Conservation (phyloP, 2,888 invertebrate species). For the Mythimna pallens region DNA sequence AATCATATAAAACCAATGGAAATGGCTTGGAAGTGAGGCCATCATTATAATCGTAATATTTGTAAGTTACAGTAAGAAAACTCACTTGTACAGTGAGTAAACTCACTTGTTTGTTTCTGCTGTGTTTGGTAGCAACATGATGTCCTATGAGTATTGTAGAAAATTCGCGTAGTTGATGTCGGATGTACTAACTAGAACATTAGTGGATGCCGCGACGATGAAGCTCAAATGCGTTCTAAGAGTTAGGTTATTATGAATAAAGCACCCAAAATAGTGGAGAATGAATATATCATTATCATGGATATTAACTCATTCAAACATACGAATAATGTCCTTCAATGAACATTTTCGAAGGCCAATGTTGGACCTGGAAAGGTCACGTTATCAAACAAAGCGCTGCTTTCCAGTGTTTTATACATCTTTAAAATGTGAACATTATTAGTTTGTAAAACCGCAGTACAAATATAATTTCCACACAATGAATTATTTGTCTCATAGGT, state of each 20-base stretch:
- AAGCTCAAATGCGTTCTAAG: constrained; percentile 27
- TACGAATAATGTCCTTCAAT: not conserved
- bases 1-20: constrained; percentile 5
- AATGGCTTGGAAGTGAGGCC: not conserved
- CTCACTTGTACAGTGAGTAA: too few species aligned
- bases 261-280: constrained; percentile 2
- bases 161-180: not conserved
- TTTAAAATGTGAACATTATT: constrained; percentile 20
- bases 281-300: not conserved
- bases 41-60: constrained; percentile 13
- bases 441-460: constrained; percentile 71
- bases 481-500: constrained; percentile 55
- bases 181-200: not conserved
- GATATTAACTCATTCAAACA: constrained; percentile 4
- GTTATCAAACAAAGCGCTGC: too few species aligned
- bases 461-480: constrained; percentile 68
- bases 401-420: not conserved
- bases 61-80: not conserved
- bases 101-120: constrained; percentile 2
- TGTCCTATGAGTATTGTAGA: not conserved
- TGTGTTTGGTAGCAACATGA: not conserved
- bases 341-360: not conserved
- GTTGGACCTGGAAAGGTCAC: not conserved
- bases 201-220: not conserved
- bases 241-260: not conserved